These are phyloP conservation scores for Ciconia boyciana DNA, from an alignment of 2,113 vertebrate species.

Conservation along the genomic window DNA sequence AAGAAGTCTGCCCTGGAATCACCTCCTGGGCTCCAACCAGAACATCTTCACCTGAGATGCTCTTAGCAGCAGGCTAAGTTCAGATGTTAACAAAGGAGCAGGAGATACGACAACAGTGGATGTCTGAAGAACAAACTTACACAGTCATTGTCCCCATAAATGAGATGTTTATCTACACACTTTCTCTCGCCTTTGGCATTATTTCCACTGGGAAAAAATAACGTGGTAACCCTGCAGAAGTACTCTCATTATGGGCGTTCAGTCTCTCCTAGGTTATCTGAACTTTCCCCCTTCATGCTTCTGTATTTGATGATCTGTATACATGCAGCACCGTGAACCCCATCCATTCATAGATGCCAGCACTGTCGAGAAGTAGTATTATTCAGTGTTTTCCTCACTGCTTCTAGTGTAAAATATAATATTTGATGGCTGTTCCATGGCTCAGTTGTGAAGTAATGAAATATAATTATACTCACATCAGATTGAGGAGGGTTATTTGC, in stretches of 20 bases:
- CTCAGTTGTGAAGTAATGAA: neutral
- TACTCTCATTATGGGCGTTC: neutral
- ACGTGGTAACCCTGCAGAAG: neutral
- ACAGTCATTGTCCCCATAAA: neutral
- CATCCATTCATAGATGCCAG: neutral
- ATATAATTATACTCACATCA: neutral
- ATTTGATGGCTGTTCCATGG: neutral
- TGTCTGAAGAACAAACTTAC: neutral
- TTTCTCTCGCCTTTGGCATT: neutral
- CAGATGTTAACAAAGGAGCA: neutral
- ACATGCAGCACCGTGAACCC: neutral
- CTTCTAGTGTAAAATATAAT: neutral
- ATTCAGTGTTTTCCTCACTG: neutral
- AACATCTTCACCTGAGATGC: neutral
- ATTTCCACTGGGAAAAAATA: neutral
- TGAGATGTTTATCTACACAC: neutral
- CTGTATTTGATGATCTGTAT: neutral
- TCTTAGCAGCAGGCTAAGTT: neutral
- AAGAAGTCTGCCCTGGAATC: neutral
- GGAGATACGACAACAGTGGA: neutral
- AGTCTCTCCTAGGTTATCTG: neutral
- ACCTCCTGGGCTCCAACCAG: neutral
- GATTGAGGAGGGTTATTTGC: neutral
- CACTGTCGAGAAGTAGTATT: neutral
- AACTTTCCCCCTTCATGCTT: neutral